Evolutionary conservation across 2,888 invertebrate species (phyloP), one percentile per base, ranked within the genome.

Genomic region (Phorcus lineatus): DNA sequence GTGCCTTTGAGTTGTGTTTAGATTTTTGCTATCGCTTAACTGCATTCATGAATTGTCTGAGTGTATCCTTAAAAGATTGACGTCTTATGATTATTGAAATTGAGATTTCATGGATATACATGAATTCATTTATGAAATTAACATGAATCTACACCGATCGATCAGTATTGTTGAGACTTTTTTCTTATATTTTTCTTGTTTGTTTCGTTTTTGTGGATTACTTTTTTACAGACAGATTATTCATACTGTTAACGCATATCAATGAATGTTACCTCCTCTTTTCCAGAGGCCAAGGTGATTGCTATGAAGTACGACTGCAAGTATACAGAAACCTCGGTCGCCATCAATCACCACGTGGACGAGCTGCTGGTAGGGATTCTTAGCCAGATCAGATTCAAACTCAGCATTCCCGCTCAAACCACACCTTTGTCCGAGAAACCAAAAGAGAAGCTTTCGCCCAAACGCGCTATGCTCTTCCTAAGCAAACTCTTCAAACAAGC

Each of bases 311-410:
- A 96, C 93, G 96, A 97, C 86, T 96, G 97, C 78, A 98, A 98
- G 93, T 98, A 97, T 94, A 96, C 97, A 87, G 98, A 98, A 94
- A 96, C 98, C 28, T 98, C 98, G 0, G 98, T 98, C n/a, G 98
- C 97, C 24, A 97, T 98, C 91, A 98, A 98, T 94, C 98, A 98
- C 94, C 97, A 98, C 93, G 97, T 98, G 53, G 98, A 99, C 94
- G 98, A 98, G 90, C 95, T 99, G 0, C 95, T 98, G 74, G 98
- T 98, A 22, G 98, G 98, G 0, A 96, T 97, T 80, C 95, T 98
- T 83, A 97, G 96, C 88, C 98, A 98, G 94, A 97, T 98, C 88
- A 95, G 97, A 78, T 94, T 97, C 86, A 97, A 97, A 77, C 78
- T 86, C 16, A 52, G 47, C 77, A 54, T 81, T 22, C 83, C 80